Evolutionary conservation across 1,140 invertebrate genomes (phyloP).

Genomic region (Amphibalanus amphitrite): DNA sequence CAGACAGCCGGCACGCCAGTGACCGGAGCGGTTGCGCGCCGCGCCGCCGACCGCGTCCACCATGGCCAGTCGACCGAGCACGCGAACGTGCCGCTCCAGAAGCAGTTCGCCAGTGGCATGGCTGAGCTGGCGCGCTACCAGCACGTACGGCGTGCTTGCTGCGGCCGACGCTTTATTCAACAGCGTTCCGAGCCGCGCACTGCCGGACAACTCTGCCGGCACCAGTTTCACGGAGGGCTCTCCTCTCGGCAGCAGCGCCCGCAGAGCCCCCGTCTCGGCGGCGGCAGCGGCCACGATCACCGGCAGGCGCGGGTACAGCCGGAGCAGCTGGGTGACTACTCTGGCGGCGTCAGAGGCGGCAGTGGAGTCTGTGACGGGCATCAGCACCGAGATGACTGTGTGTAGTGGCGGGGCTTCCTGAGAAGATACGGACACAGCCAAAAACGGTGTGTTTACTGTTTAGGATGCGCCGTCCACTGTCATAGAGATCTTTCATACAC

Average conservation of each 20-base stretch:
- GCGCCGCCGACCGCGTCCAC: constrained; percentile 20
- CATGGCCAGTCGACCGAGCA: constrained; percentile 15
- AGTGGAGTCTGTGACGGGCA: not conserved
- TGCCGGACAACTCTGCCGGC: constrained; percentile 13
- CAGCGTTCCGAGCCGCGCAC: constrained; percentile 16
- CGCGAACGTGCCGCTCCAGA: constrained; percentile 21
- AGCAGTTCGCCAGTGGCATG: constrained; percentile 19
- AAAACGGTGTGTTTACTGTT: no score
- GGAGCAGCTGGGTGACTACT: not conserved
- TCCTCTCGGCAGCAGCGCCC: constrained; percentile 15
- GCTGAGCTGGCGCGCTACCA: constrained; percentile 20
- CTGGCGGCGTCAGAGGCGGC: not conserved
- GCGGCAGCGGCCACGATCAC: not conserved
- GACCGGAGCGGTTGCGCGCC: constrained; percentile 19
- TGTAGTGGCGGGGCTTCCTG: not conserved
- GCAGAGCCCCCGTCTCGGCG: not conserved
- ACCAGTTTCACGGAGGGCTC: constrained; percentile 19
- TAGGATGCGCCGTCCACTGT: no score
- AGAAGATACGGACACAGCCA: not conserved
- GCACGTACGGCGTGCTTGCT: constrained; percentile 21
- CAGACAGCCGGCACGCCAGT: constrained; percentile 24
- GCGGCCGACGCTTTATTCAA: constrained; percentile 17
- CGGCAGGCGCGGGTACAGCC: no score
- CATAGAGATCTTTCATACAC: no score
- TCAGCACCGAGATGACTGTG: not conserved